These are phyloP conservation scores for Phocides pigmalion DNA, from an alignment of 1,140 invertebrate species.

Conservation along the genomic window DNA sequence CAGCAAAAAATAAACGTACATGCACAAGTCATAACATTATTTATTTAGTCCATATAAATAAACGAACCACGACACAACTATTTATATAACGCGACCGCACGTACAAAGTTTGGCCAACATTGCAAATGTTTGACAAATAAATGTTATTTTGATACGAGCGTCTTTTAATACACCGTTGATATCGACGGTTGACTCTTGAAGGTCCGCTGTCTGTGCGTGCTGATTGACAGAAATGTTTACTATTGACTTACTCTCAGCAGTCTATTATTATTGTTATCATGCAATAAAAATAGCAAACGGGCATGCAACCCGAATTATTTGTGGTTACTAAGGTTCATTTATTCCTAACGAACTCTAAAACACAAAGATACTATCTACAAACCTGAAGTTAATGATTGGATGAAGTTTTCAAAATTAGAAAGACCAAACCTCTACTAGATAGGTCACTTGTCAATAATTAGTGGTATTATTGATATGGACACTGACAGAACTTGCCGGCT, in stretches of 20 bases:
- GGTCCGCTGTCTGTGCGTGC: neutral
- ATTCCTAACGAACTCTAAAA: too few species aligned
- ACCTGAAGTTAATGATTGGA: too few species aligned
- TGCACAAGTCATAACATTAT: slow-evolving; percentile 19
- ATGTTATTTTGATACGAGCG: slow-evolving; percentile 59
- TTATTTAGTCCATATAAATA: slow-evolving; percentile 20
- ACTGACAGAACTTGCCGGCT: too few species aligned
- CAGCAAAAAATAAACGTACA: neutral
- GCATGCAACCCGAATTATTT: too few species aligned
- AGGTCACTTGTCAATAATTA: too few species aligned
- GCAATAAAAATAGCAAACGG: too few species aligned
- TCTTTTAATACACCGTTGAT: slow-evolving; percentile 50
- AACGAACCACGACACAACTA: slow-evolving; percentile 22
- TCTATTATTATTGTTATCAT: neutral
- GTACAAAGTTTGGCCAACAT: slow-evolving; percentile 17
- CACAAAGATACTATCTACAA: too few species aligned
- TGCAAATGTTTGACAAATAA: slow-evolving; percentile 41
- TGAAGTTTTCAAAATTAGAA: too few species aligned
- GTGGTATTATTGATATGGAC: too few species aligned
- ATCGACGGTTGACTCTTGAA: slow-evolving; percentile 41
- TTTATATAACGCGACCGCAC: slow-evolving; percentile 18
- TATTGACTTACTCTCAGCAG: neutral
- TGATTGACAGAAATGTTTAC: slow-evolving; percentile 25
- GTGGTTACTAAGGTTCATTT: too few species aligned
- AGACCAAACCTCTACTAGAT: too few species aligned